Evolutionary conservation across 2,888 invertebrate species (phyloP).

Genomic region (Heliconius erato): DNA sequence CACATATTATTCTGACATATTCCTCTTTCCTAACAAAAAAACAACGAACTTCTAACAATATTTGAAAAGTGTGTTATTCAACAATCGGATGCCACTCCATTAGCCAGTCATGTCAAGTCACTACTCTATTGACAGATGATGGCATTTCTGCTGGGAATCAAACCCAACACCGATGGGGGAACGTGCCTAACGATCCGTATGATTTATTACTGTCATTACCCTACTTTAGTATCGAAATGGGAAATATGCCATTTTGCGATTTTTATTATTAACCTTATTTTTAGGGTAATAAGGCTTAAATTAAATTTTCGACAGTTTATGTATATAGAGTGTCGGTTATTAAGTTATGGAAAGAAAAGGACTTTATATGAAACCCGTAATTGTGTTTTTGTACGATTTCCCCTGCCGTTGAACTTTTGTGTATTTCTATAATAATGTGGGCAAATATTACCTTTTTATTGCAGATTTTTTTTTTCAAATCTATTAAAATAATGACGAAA

Average conservation of each 20-base stretch:
- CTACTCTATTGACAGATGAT: slow-evolving; percentile 84
- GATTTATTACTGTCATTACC: slow-evolving; percentile 86
- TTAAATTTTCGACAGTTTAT: slow-evolving; percentile 17
- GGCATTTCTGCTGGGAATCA: slow-evolving; percentile 84
- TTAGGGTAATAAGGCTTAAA: background rate
- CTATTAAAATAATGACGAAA: background rate
- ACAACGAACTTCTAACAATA: slow-evolving; percentile 38
- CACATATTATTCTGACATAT: background rate
- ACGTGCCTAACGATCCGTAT: slow-evolving; percentile 84
- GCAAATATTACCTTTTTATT: slow-evolving; percentile 25
- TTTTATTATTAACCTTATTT: slow-evolving; percentile 51
- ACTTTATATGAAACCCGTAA: slow-evolving; percentile 69
- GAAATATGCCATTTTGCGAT: slow-evolving; percentile 63
- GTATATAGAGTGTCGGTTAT: slow-evolving; percentile 50
- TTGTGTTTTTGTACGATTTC: slow-evolving; percentile 73
- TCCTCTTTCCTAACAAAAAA: background rate
- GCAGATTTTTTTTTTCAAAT: background rate
- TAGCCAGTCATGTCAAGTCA: slow-evolving; percentile 83
- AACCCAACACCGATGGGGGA: slow-evolving; percentile 78
- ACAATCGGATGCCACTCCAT: slow-evolving; percentile 79
- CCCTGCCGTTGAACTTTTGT: slow-evolving; percentile 63
- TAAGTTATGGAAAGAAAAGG: slow-evolving; percentile 55
- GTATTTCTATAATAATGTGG: slow-evolving; percentile 37
- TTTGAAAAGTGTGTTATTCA: slow-evolving; percentile 61
- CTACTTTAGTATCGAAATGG: slow-evolving; percentile 63